These are phyloP conservation scores for Epizoanthus stellaris DNA, from an alignment of 92 coral and sea anemone species.

Conservation along the genomic window DNA sequence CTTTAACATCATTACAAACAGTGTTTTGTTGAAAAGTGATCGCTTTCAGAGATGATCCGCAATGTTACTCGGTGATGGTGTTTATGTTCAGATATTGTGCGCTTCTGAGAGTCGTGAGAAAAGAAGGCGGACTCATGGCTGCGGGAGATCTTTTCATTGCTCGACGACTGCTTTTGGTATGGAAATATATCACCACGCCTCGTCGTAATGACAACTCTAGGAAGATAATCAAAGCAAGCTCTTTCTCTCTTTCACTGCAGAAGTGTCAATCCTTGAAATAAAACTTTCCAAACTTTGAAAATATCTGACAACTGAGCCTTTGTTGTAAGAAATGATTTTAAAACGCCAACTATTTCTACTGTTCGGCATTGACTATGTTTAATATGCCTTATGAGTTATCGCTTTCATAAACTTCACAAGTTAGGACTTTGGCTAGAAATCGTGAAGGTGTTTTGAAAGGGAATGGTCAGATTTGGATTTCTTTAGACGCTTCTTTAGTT, in stretches of 20 bases:
- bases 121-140: constrained; percentile 25
- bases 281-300: no score
- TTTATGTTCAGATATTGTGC: constrained; percentile 7
- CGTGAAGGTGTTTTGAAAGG: background rate
- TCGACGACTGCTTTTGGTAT: constrained; percentile 6
- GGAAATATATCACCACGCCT: constrained; percentile 19
- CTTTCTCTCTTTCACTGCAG: constrained; percentile 3
- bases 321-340: no score
- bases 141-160: constrained; percentile 32
- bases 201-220: constrained; percentile 7
- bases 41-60: constrained; percentile 15
- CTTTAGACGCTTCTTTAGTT: constrained; percentile 4
- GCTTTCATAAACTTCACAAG: no score
- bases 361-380: no score
- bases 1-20: constrained; percentile 6
- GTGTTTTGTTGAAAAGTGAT: constrained; percentile 18
- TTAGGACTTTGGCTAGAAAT: no score
- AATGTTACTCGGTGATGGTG: background rate
- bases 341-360: no score
- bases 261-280: background rate
- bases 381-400: no score
- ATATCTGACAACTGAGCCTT: no score
- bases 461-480: constrained; percentile 1
- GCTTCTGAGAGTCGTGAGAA: constrained; percentile 12
- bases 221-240: background rate